phyloP scores from a whole-genome alignment of 2,113 vertebrate species.

The Callopanchax toddi region DNA sequence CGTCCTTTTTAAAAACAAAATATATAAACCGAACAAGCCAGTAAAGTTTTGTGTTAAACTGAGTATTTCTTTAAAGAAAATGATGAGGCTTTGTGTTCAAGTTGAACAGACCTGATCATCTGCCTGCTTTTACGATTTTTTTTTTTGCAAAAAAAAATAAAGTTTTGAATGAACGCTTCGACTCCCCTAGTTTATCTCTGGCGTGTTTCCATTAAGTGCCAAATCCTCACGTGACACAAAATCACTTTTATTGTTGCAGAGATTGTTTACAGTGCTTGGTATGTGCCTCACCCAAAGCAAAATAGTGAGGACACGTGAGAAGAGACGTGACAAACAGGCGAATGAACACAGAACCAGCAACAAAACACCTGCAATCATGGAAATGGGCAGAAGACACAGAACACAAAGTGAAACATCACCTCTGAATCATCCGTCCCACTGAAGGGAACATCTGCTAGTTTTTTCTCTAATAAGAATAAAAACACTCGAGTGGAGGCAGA shows the following conservation, averaged over 20 bases:
- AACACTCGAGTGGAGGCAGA: conserved; percentile 2
- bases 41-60: neutral
- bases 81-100: too few species aligned
- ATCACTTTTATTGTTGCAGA: neutral
- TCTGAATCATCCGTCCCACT: neutral
- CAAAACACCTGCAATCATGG: neutral
- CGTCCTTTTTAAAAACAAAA: neutral
- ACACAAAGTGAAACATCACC: neutral
- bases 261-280: conserved; percentile 13
- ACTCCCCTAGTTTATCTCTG: neutral
- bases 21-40: neutral
- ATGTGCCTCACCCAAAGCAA: conserved; percentile 6
- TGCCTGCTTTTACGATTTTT: neutral
- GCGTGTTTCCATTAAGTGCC: neutral
- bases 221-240: neutral
- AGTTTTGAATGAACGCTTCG: neutral
- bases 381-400: neutral
- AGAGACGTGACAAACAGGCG: neutral
- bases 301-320: neutral
- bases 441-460: neutral
- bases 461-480: conserved; percentile 9
- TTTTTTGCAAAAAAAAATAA: neutral
- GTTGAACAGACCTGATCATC: too few species aligned
- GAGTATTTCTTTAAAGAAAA: too few species aligned
- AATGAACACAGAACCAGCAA: neutral